Conservation (phyloP, 92 coral and sea anemone species). For the Palythoa caribaeorum region DNA sequence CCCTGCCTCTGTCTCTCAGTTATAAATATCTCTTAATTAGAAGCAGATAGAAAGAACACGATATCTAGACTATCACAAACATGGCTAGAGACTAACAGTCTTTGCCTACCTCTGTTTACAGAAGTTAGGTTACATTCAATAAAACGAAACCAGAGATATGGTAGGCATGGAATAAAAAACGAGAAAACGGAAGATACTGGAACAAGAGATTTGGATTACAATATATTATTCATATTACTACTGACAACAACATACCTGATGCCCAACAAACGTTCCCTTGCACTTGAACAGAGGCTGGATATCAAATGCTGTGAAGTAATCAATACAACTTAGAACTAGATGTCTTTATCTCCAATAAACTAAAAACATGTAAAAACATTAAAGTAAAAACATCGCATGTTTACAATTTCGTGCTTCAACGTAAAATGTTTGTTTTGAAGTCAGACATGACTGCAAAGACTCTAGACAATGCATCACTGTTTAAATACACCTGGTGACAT, state of each 20-base stretch:
- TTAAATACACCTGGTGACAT: too few relatives aligned
- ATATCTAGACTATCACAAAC: not conserved
- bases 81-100: not conserved
- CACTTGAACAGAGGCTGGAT: constrained; percentile 98
- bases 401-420: too few relatives aligned
- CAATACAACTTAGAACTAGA: not conserved
- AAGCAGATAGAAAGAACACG: not conserved
- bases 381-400: too few relatives aligned
- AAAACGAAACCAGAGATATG: not conserved
- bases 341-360: not conserved
- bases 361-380: not conserved
- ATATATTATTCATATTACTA: too few relatives aligned
- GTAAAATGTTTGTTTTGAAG: too few relatives aligned
- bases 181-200: not conserved
- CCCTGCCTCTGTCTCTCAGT: not conserved
- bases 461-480: too few relatives aligned
- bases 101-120: not conserved
- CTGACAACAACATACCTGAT: constrained; percentile 69
- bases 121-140: not conserved
- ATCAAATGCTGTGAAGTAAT: constrained; percentile 80
- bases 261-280: constrained; percentile 98
- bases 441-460: too few relatives aligned
- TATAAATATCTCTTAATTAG: not conserved
- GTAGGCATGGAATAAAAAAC: not conserved
- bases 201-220: not conserved